A percentile compares a stretch with the other conserved stretches of the same genome.
phyloP scores from a whole-genome alignment of 2,113 vertebrate genomes.

The Cyprichromis sp. region DNA sequence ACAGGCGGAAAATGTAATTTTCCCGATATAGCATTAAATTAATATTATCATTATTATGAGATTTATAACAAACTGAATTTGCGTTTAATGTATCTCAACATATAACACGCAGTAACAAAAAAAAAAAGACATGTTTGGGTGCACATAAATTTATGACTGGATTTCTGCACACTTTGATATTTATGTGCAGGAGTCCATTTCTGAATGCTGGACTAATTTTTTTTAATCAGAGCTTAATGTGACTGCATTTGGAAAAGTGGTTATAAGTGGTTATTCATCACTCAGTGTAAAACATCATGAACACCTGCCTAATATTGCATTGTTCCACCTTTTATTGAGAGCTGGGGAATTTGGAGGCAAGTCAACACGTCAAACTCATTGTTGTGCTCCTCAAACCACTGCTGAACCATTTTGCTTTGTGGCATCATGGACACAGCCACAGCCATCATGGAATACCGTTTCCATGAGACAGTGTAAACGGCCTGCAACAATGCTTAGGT shows the following conservation, averaged over 20 bases:
- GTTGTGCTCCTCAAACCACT: not conserved
- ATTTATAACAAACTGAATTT: not conserved
- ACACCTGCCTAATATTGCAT: not conserved
- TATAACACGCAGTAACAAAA: not conserved
- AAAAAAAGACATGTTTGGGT: not conserved
- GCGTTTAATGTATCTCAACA: not conserved
- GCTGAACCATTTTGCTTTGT: not conserved
- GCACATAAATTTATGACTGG: not conserved
- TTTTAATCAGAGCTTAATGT: not conserved
- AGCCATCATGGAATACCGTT: not conserved
- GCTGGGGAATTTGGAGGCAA: not conserved
- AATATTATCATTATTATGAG: not conserved
- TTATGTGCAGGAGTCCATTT: not conserved
- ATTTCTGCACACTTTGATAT: not conserved
- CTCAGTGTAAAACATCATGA: not conserved
- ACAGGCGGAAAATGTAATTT: not conserved
- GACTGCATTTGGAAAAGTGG: not conserved
- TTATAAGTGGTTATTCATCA: not conserved
- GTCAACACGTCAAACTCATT: not conserved
- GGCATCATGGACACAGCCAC: not conserved
- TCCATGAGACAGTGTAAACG: rapidly evolving
- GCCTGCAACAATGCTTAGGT: not conserved
- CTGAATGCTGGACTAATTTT: not conserved
- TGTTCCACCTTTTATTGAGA: not conserved
- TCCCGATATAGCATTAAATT: not conserved